Base-by-base conservation (phyloP, 2,888 invertebrate species). In the Troglohyphantes excavatus region DNA sequence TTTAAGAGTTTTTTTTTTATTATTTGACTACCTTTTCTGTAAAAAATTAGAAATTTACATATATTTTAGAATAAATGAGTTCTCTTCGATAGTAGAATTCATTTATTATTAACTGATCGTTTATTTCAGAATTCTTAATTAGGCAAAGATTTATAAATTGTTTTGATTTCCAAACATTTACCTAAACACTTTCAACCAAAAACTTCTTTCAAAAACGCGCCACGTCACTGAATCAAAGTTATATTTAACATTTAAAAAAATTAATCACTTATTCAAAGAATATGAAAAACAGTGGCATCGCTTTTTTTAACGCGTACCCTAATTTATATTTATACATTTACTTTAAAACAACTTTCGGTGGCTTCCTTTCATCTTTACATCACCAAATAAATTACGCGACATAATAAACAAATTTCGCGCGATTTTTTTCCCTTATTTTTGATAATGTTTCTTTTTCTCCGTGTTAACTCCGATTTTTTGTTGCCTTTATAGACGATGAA, bases 331-430 rank as follows among this genome's bases (percentile, higher is more conserved):
- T 65, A 43, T 63, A 65, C 63, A 59, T 43, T 39, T 78, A 78
- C 65, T 78, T 78, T 63, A 78, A 78, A 78, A 63, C 61, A 67
- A 53, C 61, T 72, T 67, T 21, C 46, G 85, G 67, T 85, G 70
- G 53, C 21, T 46, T 76, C 70, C 78, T 86, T 86, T 86, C 68
- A 78, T 86, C 79, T 67, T 19, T 67, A 17, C 76, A 67, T 73
- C 59, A 89, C 67, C 73, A 89, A 88, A 89, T 89, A 83, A 89
- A 76, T 89, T 89, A 82, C 61, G 67, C 82, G 68, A 68, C 39
- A 70, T 82, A 82, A 82, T 76, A 68, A 89, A 83, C 72, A 73
- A 73, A 83, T 81, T 53, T 83, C 73, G 59, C 73, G 59, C 68
- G 67, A 76, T 82, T 82, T 82, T 82, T 82, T n/a, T n/a, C 43